Conservation (phyloP, 2,797 vertebrate species). For the Crypturellus tataupa region DNA sequence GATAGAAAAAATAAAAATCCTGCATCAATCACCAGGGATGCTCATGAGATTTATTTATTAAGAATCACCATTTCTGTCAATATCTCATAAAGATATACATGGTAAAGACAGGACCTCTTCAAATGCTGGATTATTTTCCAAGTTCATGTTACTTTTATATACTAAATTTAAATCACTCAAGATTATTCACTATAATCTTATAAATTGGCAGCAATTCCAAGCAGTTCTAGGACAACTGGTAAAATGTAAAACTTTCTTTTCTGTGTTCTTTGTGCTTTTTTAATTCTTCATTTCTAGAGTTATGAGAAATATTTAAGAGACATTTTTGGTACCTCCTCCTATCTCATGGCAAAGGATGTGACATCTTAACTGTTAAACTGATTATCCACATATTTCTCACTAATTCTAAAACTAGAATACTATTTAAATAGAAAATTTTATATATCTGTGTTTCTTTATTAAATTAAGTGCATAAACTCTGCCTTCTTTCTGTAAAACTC, state of each 20-base stretch:
- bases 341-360: rapidly evolving
- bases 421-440: background rate
- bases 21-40: background rate
- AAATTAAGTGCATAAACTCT: background rate
- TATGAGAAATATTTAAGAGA: background rate
- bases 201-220: too few species aligned
- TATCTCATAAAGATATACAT: background rate
- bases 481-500: background rate
- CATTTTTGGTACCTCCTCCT: background rate
- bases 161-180: background rate
- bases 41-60: background rate
- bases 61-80: background rate
- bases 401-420: background rate
- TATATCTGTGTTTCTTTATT: background rate
- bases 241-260: too few species aligned
- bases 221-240: too few species aligned
- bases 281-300: too few species aligned
- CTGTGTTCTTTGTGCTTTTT: too few species aligned
- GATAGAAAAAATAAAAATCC: background rate
- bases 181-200: too few species aligned
- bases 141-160: background rate
- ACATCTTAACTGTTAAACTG: background rate
- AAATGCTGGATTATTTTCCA: background rate
- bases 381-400: background rate
- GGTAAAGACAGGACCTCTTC: background rate